Evolutionary conservation across 1,140 invertebrate species (phyloP), one percentile per base, ranked within the genome.

Genomic region (Nomia melanderi): DNA sequence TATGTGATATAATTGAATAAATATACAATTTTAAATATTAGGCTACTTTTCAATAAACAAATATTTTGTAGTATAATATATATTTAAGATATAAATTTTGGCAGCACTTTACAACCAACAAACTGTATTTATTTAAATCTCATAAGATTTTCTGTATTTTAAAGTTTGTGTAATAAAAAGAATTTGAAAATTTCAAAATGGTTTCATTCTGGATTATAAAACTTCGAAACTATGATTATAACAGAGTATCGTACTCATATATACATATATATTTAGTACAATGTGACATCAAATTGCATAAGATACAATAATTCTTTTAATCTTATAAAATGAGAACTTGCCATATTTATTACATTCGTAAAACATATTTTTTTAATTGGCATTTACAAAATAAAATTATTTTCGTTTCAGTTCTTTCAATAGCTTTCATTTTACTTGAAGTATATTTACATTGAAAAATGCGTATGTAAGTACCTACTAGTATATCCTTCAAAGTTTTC

Each of bases 91-190:
- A n/a, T 12, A 66, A 17, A 65, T 74, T 56, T 74, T 54, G 44
- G 59, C 33, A 12, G 9, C 27, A 65, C 27, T 65, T 74, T 74
- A 74, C 25, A 65, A 65, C 12, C 12, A 41, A 0, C 4, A 33
- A 44, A 57, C 17, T 44, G n/a, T 74, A 57, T 65, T 57, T 57
- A 66, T 74, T 64, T 25, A 29, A 44, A 44, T 25, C 36, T 23
- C 17, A 65, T 41, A 39, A 65, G 64, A 56, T 65, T 65, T 65
- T 31, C 20, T 74, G 47, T 73, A 64, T 39, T 73, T 63, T 2
- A n/a, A 64, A 39, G n/a, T 73, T 73, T 73, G 39, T 73, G 44
- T 65, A 74, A 74, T 74, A 74, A 74, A 74, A 11, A 41, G 20
- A 39, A 41, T 31, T n/a, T 56, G 54, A 27, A 36, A 73, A 20